Percentiles rank a stretch among this genome's conserved stretches.
Conservation (phyloP, 2,888 invertebrate species). For the Tipula helvola region DNA sequence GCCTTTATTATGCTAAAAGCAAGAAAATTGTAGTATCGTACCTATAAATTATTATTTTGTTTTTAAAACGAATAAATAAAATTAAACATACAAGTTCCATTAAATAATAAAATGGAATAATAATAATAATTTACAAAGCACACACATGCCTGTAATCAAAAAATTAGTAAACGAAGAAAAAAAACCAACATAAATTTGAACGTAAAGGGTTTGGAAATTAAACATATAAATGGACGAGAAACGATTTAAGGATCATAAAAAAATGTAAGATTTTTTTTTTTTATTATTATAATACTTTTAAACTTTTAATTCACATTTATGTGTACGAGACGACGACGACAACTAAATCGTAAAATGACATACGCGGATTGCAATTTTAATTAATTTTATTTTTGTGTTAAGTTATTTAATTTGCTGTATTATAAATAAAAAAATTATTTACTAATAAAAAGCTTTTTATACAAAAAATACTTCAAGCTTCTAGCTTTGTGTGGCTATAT, state of each 20-base stretch:
- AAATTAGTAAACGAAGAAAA: not conserved
- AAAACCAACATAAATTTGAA: not conserved
- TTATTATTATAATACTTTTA: not conserved
- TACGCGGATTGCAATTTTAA: not conserved
- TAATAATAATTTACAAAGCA: not conserved
- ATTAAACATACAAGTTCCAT: not conserved
- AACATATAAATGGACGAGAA: not conserved
- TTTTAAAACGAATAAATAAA: not conserved
- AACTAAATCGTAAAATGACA: conserved; percentile 4
- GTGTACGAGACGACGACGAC: not conserved
- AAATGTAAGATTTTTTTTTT: not conserved
- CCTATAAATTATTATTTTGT: not conserved
- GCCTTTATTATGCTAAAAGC: not conserved
- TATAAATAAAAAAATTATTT: not conserved
- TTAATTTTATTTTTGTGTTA: not conserved
- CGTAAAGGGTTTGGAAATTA: not conserved
- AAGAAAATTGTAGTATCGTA: not conserved
- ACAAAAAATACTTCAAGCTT: not conserved
- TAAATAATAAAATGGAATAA: not conserved
- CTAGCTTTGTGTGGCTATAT: not conserved
- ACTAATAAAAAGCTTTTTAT: not conserved
- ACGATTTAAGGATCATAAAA: not conserved
- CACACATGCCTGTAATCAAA: not conserved
- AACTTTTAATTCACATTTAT: not conserved
- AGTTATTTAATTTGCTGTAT: not conserved